A percentile compares a stretch with the other conserved stretches of the same genome.
phyloP scores from a whole-genome alignment of 2,113 vertebrate species.

The Plestiodon gilberti region DNA sequence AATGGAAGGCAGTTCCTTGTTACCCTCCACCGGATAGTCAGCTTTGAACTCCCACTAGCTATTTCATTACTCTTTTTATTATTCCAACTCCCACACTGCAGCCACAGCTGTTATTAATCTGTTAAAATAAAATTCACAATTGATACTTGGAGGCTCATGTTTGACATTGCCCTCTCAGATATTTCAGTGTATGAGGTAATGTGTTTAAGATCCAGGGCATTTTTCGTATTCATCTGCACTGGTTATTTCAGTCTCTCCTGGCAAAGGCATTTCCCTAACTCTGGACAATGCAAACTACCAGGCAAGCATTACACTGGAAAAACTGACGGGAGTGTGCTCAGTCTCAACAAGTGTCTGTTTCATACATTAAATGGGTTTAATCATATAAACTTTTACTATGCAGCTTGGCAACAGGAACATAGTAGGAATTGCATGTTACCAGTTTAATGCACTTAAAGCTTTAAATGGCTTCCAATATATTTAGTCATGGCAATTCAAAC shows the following conservation, averaged over 20 bases:
- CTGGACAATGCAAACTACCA: slow-evolving; percentile 68
- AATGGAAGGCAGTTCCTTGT: slow-evolving; percentile 41
- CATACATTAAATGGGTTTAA: slow-evolving; percentile 78
- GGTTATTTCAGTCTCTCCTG: slow-evolving; percentile 79
- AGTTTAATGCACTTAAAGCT: slow-evolving; percentile 76
- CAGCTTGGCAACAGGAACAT: slow-evolving; percentile 73
- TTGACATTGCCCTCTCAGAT: slow-evolving; percentile 74
- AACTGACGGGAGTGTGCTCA: slow-evolving; percentile 59
- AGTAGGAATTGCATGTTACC: slow-evolving; percentile 73
- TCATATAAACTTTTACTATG: slow-evolving; percentile 74
- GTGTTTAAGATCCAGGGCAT: slow-evolving; percentile 78
- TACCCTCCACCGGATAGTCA: slow-evolving; percentile 46
- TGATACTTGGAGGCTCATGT: slow-evolving; percentile 73
- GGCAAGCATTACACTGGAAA: slow-evolving; percentile 72
- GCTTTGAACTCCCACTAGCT: slow-evolving; percentile 32
- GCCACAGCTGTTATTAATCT: slow-evolving; percentile 71
- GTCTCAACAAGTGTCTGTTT: slow-evolving; percentile 63
- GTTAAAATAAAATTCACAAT: slow-evolving; percentile 63
- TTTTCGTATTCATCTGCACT: slow-evolving; percentile 73
- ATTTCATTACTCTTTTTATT: slow-evolving; percentile 57
- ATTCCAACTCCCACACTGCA: slow-evolving; percentile 61
- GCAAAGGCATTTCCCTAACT: slow-evolving; percentile 74
- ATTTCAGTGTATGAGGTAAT: slow-evolving; percentile 79
- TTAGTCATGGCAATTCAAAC: slow-evolving; percentile 77
- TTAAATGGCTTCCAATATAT: slow-evolving; percentile 74